phyloP scores from a whole-genome alignment of 2,113 vertebrate genomes.

The Cairina moschata region DNA sequence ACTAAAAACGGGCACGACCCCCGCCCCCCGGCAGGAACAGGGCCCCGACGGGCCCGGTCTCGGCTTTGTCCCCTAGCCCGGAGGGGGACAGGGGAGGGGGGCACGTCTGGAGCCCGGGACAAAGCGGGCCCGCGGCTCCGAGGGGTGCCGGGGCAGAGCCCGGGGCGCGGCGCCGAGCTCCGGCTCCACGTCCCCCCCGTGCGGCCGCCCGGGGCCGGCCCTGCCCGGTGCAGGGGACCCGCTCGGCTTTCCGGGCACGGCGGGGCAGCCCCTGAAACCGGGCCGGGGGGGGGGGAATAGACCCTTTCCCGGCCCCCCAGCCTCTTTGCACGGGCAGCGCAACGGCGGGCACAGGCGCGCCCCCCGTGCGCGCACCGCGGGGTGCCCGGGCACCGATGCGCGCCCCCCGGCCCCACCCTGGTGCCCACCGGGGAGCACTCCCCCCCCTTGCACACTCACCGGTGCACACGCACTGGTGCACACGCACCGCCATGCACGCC shows the following conservation, averaged over 20 bases:
- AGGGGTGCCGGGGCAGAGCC: neutral
- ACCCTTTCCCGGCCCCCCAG: neutral
- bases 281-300: too few species aligned
- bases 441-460: neutral
- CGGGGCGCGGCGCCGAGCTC: neutral
- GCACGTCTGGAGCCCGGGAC: neutral
- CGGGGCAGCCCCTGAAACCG: neutral
- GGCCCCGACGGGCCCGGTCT: too few species aligned
- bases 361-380: neutral
- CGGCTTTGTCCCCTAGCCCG: neutral
- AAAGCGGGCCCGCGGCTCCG: neutral
- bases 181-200: conserved; percentile 54
- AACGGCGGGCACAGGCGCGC: neutral
- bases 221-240: neutral
- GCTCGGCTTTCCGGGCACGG: neutral
- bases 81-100: too few species aligned
- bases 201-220: neutral
- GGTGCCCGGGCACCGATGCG: neutral
- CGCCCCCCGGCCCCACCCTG: neutral
- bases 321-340: neutral
- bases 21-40: neutral
- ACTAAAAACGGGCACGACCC: neutral
- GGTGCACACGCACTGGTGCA: too few species aligned
- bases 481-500: neutral
- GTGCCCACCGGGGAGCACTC: neutral